Evolutionary conservation across 2,797 vertebrate genomes (phyloP), one percentile per base, ranked within the genome.

Genomic region (Anas flavirostris): DNA sequence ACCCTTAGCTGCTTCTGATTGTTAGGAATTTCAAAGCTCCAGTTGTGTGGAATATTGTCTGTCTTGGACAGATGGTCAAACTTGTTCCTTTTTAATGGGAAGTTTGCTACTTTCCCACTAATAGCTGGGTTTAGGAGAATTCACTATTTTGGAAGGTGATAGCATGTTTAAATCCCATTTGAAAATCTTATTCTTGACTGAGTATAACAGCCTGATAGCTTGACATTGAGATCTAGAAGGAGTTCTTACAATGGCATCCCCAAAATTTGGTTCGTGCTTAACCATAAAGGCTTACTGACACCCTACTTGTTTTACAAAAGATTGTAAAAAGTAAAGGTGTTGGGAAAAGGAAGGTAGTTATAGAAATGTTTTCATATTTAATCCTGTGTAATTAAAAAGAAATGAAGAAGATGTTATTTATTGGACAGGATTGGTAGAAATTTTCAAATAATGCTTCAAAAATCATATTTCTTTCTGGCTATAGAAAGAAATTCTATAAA

Each of bases 371-470:
- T 88, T 94, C 2, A 0, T 39, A 12, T 60, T 87, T 91, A 53
- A 64, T 83, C 2, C 3, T 12, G 1, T 33, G 10, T 16, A 55
- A 86, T 91, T 64, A 44, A 85, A 52, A 44, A 73, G 52, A 91
- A 82, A 66, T 0, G 0, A 79, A 69, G 12, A 62, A n/a, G 8
- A 12, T 44, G 8, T 14, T 41, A 64, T 62, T 62, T 72, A 28
- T 86, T 64, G 19, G 8, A 76, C 78, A 58, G 35, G 44, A 7
- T 43, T 55, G 66, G 58, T 48, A 77, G 25, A 6, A 17, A 1
- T 35, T 88, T 91, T n/a, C 53, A 33, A 44, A 8, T 17, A 75
- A 55, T 0, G 2, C 18, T 86, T 85, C 39, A 46, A 89, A 66
- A 16, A 35, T 43, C 8, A 2, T 33, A 5, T 48, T 85, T 3